Evolutionary conservation across 2,797 vertebrate species (phyloP), one percentile per base, ranked within the genome.

Genomic region (Chloroceryle amazona): DNA sequence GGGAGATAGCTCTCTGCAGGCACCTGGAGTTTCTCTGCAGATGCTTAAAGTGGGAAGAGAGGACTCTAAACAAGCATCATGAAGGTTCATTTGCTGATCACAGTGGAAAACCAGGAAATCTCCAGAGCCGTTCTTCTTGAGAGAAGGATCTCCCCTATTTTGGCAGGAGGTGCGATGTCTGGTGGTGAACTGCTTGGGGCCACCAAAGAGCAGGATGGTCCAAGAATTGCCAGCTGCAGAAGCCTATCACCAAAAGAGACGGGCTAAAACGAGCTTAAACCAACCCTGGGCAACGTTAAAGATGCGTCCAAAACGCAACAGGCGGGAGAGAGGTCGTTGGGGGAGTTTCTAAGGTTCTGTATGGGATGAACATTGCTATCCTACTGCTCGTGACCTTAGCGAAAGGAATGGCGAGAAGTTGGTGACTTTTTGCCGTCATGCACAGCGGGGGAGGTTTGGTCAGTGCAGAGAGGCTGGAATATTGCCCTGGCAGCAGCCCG

Each of bases 391-490:
- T 7, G 39, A 25, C 23, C n/a, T 55, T 12, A 37, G 54, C 81
- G 44, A 44, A 62, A 33, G n/a, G 51, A 19, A n/a, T 12, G 8
- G 5, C 21, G 44, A 67, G 76, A 33, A 68, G 41, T 3, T 33
- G 61, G 60, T 3, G 79, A 0, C 57, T 2, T 7, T 15, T 3
- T 10, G 11, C 21, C 57, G 3, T 0, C 55, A 6, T 2, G 46
- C 37, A 1, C 49, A 8, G 1, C 20, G 13, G 46, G 37, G 14
- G 16, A 51, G 0, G 9, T 26, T 75, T 13, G 6, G 1, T 5
- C 37, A 0, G 41, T 35, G 3, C 49, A 2, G 54, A 35, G 9
- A 23, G 23, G 67, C 68, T 51, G 68, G 25, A 52, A 10, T 5
- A 15, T 3, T 1, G 1, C 16, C 1, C 44, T 17, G 76, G 41